These are phyloP conservation scores for Melanotaenia nigrans DNA, from an alignment of 2,797 vertebrate species.

Conservation along the genomic window DNA sequence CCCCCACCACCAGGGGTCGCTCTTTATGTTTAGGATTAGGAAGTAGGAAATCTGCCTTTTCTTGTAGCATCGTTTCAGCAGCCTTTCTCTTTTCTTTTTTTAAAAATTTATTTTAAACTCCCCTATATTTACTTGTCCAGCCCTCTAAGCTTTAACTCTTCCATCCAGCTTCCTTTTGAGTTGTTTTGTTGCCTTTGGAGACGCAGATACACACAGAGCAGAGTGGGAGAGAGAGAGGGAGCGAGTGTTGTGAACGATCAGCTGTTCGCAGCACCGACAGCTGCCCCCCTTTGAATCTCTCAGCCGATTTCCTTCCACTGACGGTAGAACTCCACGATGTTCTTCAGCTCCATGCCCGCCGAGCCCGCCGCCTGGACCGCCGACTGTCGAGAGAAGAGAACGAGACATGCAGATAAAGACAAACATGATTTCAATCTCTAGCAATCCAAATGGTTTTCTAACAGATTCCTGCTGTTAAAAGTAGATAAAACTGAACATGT, in stretches of 20 bases:
- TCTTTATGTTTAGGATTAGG: slow-evolving; percentile 67
- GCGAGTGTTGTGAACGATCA: slow-evolving; percentile 83
- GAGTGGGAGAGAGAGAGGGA: slow-evolving; percentile 82
- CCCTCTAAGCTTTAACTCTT: slow-evolving; percentile 67
- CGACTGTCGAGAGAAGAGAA: slow-evolving; percentile 71
- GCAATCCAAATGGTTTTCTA: too few relatives aligned
- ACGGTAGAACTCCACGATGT: slow-evolving; percentile 94
- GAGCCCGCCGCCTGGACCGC: slow-evolving; percentile 87
- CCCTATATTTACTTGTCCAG: slow-evolving; percentile 64
- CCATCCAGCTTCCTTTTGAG: slow-evolving; percentile 57
- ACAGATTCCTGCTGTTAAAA: too few relatives aligned
- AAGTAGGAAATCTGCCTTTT: slow-evolving; percentile 68
- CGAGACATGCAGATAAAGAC: too few relatives aligned
- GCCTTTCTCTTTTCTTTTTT: slow-evolving; percentile 42
- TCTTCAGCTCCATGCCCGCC: slow-evolving; percentile 93
- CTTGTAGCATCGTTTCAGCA: slow-evolving; percentile 56
- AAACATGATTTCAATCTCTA: too few relatives aligned
- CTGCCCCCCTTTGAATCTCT: slow-evolving; percentile 69
- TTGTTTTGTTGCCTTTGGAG: slow-evolving; percentile 78
- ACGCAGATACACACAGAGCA: slow-evolving; percentile 85
- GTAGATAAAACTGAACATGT: too few relatives aligned
- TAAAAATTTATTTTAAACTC: slow-evolving; percentile 49
- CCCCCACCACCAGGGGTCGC: slow-evolving; percentile 63
- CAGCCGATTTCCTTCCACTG: slow-evolving; percentile 99
- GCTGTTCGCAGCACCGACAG: slow-evolving; percentile 78